Percentiles rank a stretch among this genome's conserved stretches.
These are phyloP conservation scores for Apeltes quadracus DNA, from an alignment of 2,113 vertebrate species.

Conservation along the genomic window DNA sequence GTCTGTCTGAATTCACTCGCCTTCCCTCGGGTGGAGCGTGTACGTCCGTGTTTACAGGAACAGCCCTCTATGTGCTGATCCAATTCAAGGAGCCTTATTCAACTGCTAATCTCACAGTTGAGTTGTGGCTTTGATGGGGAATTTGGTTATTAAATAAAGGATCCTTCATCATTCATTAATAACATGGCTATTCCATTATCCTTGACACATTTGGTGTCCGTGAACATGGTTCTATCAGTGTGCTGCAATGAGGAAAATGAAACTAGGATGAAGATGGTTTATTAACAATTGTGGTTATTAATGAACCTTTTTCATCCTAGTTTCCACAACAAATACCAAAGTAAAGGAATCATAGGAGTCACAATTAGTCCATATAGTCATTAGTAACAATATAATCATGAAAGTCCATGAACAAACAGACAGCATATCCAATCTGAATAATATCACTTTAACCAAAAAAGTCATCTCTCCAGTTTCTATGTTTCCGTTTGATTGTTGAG, in stretches of 20 bases:
- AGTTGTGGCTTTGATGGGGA: too few species aligned
- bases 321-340: background rate
- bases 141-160: too few species aligned
- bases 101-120: background rate
- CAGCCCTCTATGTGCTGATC: background rate
- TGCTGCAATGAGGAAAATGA: too few species aligned
- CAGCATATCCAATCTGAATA: background rate
- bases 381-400: constrained; percentile 1
- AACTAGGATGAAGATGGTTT: too few species aligned
- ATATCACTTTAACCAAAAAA: background rate
- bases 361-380: background rate
- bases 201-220: too few species aligned
- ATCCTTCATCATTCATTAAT: too few species aligned
- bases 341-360: background rate
- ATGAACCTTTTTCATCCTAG: too few species aligned
- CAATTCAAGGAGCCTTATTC: background rate
- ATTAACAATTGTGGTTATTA: too few species aligned
- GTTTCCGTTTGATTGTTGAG: too few species aligned
- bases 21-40: background rate
- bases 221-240: too few species aligned
- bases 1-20: background rate
- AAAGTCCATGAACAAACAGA: background rate
- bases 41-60: background rate
- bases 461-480: background rate
- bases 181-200: too few species aligned